These are phyloP conservation scores for Dryocosmus kuriphilus DNA, from an alignment of 2,888 invertebrate genomes.

Conservation along the genomic window DNA sequence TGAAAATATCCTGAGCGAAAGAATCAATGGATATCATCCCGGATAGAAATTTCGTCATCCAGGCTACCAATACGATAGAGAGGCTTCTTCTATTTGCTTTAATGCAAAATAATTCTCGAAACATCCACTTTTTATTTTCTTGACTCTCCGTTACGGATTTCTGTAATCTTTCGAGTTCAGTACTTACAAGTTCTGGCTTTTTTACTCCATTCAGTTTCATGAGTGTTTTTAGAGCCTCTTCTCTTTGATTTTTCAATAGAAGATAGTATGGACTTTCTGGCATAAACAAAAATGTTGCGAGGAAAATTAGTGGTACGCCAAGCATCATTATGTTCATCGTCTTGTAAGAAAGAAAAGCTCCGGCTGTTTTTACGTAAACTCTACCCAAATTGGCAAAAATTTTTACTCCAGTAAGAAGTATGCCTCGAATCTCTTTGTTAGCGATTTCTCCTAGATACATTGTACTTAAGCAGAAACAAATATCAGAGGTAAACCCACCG, in stretches of 20 bases:
- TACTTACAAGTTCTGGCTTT: not conserved
- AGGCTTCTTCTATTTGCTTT: slow-evolving; percentile 6
- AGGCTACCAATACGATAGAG: not conserved
- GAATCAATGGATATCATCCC: not conserved
- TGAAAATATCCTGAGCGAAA: not conserved
- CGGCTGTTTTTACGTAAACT: not conserved
- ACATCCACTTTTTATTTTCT: not conserved
- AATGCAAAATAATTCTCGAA: not conserved
- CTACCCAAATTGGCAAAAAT: not conserved
- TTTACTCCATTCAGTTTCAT: slow-evolving; percentile 13
- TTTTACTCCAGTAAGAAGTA: not conserved
- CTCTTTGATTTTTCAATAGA: slow-evolving; percentile 44
- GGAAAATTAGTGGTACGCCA: slow-evolving; percentile 26
- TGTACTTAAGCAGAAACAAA: not conserved
- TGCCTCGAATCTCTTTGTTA: slow-evolving; percentile 11
- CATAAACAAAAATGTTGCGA: slow-evolving; percentile 44
- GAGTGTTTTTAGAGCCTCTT: slow-evolving; percentile 41
- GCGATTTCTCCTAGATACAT: slow-evolving; percentile 10
- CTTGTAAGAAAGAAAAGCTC: not conserved
- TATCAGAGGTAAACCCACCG: not conserved
- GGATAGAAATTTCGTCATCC: not conserved
- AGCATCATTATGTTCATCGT: slow-evolving; percentile 10
- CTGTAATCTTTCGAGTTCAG: not conserved
- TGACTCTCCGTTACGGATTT: not conserved
- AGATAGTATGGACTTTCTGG: slow-evolving; percentile 52